Base-by-base conservation (phyloP, 2,888 invertebrate genomes). In the Dasypolia templi region DNA sequence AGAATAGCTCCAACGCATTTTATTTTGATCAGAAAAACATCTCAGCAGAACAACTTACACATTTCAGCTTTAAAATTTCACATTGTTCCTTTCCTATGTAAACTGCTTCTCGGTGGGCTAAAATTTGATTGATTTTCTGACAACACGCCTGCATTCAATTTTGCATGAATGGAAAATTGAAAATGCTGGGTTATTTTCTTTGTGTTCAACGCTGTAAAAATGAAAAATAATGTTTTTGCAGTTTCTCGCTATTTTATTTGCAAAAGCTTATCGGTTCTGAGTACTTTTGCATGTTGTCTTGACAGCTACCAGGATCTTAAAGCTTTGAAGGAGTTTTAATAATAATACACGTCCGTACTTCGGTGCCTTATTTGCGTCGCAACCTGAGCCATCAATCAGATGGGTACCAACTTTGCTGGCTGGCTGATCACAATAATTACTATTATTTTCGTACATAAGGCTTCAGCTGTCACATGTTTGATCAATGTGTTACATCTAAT, bases 141-240 rank as follows among this genome's bases (percentile, higher is more conserved):
- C 70, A 72, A 26, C 53, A 44, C 19, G 19, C 39, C 39, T 61
- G 22, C n/a, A 35, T 61, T 62, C 22, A n/a, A n/a, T 22, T 32
- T n/a, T n/a, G n/a, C n/a, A n/a, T n/a, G n/a, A n/a, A 63, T 58
- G 42, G 46, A 19, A 65, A 74, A 79, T 74, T 75, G 69, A 64
- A 77, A 73, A 73, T 72, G 53, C 19, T 32, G 29, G 11, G 42
- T 53, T 64, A 42, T 73, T 59, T 72, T 77, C 58, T 53, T 49
- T 72, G 26, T 26, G 5, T 64, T 64, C 22, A 35, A 5, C 35
- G 39, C 26, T 22, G 26, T 29, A 46, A 64, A 63, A 53, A 55
- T n/a, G 32, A 1, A n/a, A n/a, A n/a, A n/a, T 5, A 17, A 44
- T 53, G 5, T 39, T 58, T 71, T 51, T 22, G n/a, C 49, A 49